Conservation (phyloP, 2,113 vertebrate species). For the Shinisaurus crocodilurus region DNA sequence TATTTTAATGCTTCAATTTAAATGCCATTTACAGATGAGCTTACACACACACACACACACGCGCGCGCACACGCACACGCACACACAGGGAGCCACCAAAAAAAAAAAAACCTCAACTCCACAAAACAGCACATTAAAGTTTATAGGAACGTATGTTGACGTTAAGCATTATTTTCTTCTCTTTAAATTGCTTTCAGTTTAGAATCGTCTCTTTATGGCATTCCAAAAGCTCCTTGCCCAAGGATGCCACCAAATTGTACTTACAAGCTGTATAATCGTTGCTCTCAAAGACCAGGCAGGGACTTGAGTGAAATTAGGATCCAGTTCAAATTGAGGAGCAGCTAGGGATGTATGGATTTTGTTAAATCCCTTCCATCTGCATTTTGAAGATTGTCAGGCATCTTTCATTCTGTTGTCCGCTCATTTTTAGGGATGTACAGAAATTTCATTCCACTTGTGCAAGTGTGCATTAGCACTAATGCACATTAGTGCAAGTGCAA, state of each 20-base stretch:
- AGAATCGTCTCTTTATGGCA: neutral
- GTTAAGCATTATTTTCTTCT: neutral
- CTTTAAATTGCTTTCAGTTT: neutral
- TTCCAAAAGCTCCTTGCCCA: neutral
- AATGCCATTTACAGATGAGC: neutral
- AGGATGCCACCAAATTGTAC: neutral
- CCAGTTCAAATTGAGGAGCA: neutral
- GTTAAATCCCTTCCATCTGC: no score
- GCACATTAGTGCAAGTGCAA: no score
- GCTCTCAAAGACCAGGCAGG: neutral
- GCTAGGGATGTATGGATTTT: no score
- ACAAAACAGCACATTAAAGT: neutral
- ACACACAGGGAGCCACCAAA: no score
- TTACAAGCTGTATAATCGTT: neutral
- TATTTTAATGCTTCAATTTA: neutral
- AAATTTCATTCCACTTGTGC: no score
- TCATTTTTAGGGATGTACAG: no score
- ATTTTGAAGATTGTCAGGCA: no score
- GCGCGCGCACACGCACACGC: no score
- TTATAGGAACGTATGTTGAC: neutral
- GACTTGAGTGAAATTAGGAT: neutral
- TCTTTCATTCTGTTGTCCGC: no score
- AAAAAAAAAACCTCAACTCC: neutral
- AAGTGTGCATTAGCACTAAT: no score
- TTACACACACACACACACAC: accelerated